Percentiles rank a stretch among this genome's conserved stretches.
Conservation (phyloP, 2,888 invertebrate genomes). For the Drosophila histrio region DNA sequence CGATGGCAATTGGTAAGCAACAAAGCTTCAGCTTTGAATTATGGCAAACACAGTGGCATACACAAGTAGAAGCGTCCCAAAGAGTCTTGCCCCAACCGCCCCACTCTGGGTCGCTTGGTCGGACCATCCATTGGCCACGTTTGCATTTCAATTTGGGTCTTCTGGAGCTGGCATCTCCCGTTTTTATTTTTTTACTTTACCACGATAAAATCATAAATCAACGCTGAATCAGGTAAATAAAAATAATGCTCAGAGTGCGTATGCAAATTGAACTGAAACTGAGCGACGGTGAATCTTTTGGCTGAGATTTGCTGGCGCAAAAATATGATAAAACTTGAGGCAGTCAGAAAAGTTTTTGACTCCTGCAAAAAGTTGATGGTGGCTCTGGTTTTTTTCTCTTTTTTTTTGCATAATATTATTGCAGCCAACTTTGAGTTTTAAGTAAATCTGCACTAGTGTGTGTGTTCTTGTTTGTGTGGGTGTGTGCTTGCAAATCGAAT, state of each 20-base stretch:
- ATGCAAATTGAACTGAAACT: constrained; percentile 74
- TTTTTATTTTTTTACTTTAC: constrained; percentile 7
- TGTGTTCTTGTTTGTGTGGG: neutral
- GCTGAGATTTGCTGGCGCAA: constrained; percentile 64
- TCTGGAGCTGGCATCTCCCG: constrained; percentile 23
- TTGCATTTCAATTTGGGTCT: constrained; percentile 73
- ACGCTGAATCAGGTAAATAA: constrained; percentile 80
- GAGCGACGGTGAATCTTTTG: constrained; percentile 47
- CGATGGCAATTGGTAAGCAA: constrained; percentile 72
- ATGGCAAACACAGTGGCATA: constrained; percentile 56
- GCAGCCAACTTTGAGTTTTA: constrained; percentile 51
- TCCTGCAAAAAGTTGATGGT: constrained; percentile 51
- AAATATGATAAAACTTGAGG: constrained; percentile 77
- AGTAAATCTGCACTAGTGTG: neutral
- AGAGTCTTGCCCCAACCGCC: neutral
- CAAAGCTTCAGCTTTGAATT: constrained; percentile 73
- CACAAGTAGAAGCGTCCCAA: constrained; percentile 45
- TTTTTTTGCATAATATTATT: constrained; percentile 67
- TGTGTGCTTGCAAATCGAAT: constrained; percentile 5
- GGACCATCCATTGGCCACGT: constrained; percentile 56
- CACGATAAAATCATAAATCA: constrained; percentile 80
- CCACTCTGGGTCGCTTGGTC: neutral
- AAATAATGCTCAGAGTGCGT: constrained; percentile 74
- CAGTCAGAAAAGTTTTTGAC: constrained; percentile 63
- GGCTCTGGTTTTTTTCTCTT: constrained; percentile 13